These are phyloP conservation scores for Lasiurus borealis DNA, from an alignment of 2,113 vertebrate genomes.

Conservation along the genomic window DNA sequence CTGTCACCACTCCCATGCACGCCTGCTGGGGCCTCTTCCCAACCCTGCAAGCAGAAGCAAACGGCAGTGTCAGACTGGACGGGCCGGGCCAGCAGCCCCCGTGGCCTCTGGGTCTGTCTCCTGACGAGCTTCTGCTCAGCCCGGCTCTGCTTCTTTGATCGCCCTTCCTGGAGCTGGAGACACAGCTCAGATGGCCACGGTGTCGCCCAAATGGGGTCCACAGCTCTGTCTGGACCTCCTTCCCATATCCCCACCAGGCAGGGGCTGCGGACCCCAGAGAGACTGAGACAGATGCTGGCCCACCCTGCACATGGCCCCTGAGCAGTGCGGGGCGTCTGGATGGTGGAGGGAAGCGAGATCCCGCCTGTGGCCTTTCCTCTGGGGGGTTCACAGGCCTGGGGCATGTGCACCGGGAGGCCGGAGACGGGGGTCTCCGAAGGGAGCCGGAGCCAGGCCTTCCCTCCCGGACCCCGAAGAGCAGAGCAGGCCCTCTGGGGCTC, in stretches of 20 bases:
- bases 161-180: neutral
- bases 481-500: neutral
- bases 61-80: neutral
- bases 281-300: neutral
- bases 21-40: slow-evolving; percentile 52
- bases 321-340: neutral
- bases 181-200: too few relatives aligned
- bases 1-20: slow-evolving; percentile 79
- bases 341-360: neutral
- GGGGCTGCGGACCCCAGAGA: rapidly evolving
- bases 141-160: neutral
- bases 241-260: neutral
- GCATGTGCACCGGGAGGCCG: neutral
- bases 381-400: rapidly evolving
- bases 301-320: neutral
- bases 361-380: neutral
- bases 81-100: neutral
- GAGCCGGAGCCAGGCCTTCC: neutral
- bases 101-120: neutral
- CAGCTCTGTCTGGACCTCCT: neutral
- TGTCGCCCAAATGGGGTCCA: neutral
- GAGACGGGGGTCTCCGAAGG: neutral
- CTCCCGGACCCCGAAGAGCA: neutral
- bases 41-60: slow-evolving; percentile 79
- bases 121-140: neutral